Evolutionary conservation across 2,113 vertebrate species (phyloP), one percentile per base, ranked within the genome.

Genomic region (Pica pica): DNA sequence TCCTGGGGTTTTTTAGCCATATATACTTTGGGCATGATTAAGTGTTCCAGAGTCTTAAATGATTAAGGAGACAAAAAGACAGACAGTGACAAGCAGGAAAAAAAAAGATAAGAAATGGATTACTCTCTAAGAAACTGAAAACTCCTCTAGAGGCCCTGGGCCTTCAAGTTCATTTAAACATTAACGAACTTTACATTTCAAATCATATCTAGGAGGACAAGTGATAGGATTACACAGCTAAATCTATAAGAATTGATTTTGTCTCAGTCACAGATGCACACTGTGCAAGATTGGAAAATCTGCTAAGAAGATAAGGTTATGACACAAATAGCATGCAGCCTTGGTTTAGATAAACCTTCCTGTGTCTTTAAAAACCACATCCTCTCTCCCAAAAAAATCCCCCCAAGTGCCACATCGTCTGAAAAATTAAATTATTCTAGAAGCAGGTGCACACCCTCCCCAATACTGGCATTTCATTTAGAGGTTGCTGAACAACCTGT

Each of bases 161-260:
- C 94, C 71, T 98, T 97, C 96, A 97, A 98, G 97, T 98, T 98
- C 98, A 98, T 98, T 98, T 97, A 98, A 98, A 97, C 97, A 97
- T 97, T 97, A 98, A 97, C 86, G 8, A 98, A 98, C 97, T 98
- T 98, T 98, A 98, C 97, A 98, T 98, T 98, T 98, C 96, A 98
- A 98, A 98, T 98, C 97, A 98, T 98, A 98, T 97, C 97, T 98
- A 95, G 94, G 86, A 97, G 96, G 97, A 97, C 97, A 97, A 98
- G 96, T 61, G 98, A 98, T 98, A 97, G 98, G 98, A 98, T 98
- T 98, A 98, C 97, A 97, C 93, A 95, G 97, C 97, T 98, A 96
- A 98, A 98, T 98, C 98, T 95, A 97, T 97, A 97, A 96, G 97
- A 98, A 99, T 98, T 98, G 98, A 99, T 98, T 98, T 98, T 96